phyloP scores from a whole-genome alignment of 2,797 vertebrate species.

The Notamacropus eugenii region DNA sequence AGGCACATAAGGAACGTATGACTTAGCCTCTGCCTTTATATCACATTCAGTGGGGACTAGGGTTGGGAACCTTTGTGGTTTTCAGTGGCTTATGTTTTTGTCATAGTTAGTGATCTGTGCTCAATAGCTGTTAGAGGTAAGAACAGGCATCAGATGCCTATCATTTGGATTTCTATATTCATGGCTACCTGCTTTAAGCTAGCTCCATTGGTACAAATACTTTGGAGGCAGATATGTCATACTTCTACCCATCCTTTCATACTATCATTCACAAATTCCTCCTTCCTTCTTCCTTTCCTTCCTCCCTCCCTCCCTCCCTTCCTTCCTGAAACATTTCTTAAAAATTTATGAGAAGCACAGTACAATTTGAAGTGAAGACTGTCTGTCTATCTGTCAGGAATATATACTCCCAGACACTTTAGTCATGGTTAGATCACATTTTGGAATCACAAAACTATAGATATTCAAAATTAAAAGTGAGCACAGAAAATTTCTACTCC shows the following conservation, averaged over 20 bases:
- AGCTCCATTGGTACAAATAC: not conserved
- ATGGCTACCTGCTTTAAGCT: not conserved
- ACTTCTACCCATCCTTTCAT: not conserved
- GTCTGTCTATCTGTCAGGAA: too few relatives aligned
- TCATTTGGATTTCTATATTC: not conserved
- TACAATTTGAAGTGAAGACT: too few relatives aligned
- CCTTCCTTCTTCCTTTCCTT: too few relatives aligned
- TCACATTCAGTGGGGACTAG: not conserved
- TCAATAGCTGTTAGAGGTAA: not conserved
- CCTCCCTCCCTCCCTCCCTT: too few relatives aligned
- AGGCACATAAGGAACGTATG: not conserved
- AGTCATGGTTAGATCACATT: too few relatives aligned
- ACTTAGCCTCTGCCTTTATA: constrained; percentile 47
- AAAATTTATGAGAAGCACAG: too few relatives aligned
- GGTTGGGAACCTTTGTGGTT: not conserved
- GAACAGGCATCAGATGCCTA: not conserved
- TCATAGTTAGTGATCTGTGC: not conserved
- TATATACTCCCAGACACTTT: too few relatives aligned
- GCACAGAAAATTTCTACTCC: too few relatives aligned
- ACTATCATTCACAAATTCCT: not conserved
- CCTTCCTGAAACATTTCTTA: too few relatives aligned
- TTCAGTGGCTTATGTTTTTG: not conserved
- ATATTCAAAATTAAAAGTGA: too few relatives aligned
- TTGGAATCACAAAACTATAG: too few relatives aligned
- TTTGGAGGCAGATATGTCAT: not conserved